Evolutionary conservation across 2,888 invertebrate genomes (phyloP).

Genomic region (Saturnia pavonia): DNA sequence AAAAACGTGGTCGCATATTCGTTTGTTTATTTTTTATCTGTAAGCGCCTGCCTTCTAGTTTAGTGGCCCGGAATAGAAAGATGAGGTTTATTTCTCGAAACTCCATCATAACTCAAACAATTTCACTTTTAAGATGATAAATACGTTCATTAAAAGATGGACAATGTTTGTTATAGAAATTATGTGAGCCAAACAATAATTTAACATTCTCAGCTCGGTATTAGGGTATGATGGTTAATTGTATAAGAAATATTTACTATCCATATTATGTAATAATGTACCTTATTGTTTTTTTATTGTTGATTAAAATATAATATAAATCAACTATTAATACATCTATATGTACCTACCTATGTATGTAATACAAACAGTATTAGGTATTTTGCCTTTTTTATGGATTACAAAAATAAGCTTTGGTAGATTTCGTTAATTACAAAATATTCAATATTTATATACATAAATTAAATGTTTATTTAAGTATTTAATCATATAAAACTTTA

Average conservation of each 20-base stretch:
- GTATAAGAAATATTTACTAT: background rate
- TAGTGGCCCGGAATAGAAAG: conserved; percentile 65
- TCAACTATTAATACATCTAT: too few species aligned
- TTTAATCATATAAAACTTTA: too few species aligned
- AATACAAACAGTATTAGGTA: too few species aligned
- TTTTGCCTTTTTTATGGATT: too few species aligned
- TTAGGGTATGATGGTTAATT: background rate
- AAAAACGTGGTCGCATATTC: conserved; percentile 70
- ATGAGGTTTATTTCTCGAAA: conserved; percentile 65
- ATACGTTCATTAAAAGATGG: conserved; percentile 28
- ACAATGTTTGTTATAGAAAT: conserved; percentile 25
- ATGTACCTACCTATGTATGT: too few species aligned
- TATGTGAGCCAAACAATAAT: background rate
- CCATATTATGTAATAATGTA: background rate
- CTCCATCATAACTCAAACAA: conserved; percentile 58
- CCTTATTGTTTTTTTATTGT: too few species aligned
- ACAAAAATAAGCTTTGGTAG: too few species aligned
- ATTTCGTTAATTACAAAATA: too few species aligned
- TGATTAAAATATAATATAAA: too few species aligned
- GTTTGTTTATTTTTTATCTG: conserved; percentile 59
- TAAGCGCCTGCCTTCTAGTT: conserved; percentile 59
- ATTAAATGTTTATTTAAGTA: too few species aligned
- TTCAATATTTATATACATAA: too few species aligned
- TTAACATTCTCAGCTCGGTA: background rate
- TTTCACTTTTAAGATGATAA: conserved; percentile 39